Evolutionary conservation across 2,888 invertebrate genomes (phyloP), one percentile per base, ranked within the genome.

Genomic region (Autographa pulchrina): DNA sequence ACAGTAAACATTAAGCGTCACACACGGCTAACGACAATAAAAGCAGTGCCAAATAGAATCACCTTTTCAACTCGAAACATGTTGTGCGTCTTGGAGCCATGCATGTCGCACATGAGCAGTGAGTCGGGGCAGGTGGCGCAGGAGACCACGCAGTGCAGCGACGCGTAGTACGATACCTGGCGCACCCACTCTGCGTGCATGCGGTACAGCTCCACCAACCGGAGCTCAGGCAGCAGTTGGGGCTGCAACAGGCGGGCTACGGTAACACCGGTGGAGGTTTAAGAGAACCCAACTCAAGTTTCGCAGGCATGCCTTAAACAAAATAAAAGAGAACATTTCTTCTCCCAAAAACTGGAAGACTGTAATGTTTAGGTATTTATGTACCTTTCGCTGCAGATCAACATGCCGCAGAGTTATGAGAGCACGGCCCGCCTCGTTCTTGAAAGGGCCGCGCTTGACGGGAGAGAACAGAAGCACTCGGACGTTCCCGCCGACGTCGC

Each of bases 401-500:
- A 96, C 91, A 91, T 97, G 97, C 11, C 96, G 93, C 35, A 97
- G 89, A 80, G 96, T 96, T 8, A 96, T 91, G 41, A 97, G 88
- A 20, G 97, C 96, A 11, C 96, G 93, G 63, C 97, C 97, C 0
- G 97, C 96, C 83, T 96, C 96, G 85, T 97, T 97, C 86, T 97
- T 97, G 89, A 98, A 98, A 0, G 97, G 98, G 0, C 98, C 97
- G 70, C 97, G 96, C 70, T 96, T 90, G 69, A 96, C 84, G 0
- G 97, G 93, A 41, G 96, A 96, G 90, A 98, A 97, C 65, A 95
- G 92, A 70, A 98, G 92, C 61, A 97, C 93, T 69, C 96, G 96
- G 32, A 98, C 96, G 88, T 96, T 97, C 13, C 98, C 98, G 3
- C 96, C 97, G 85, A 96, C 97, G 89, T 98, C 98, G 0, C 98